Evolutionary conservation across 1,140 invertebrate species (phyloP).

Genomic region (Heliconius hewitsoni): DNA sequence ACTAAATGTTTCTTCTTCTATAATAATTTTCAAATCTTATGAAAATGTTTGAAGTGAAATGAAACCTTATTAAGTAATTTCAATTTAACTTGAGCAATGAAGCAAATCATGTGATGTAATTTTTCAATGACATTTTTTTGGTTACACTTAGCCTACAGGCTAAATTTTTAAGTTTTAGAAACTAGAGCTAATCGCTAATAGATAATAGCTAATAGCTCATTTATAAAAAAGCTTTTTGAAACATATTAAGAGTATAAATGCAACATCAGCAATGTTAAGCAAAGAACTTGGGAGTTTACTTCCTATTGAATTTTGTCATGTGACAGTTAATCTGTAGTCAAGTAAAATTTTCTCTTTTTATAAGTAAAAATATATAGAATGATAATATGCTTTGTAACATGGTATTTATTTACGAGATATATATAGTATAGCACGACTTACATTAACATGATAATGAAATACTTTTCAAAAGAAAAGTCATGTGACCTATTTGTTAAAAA

Average conservation of each 20-base stretch:
- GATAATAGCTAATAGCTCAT: not conserved
- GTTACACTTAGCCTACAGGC: not conserved
- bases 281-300: not conserved
- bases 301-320: constrained; percentile 2
- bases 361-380: not conserved
- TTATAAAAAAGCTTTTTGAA: not conserved
- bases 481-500: constrained; percentile 5
- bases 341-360: not conserved
- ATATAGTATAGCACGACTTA: not conserved
- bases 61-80: not conserved
- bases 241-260: not conserved
- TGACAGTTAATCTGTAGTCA: not conserved
- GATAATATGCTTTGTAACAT: not conserved
- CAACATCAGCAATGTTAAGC: not conserved
- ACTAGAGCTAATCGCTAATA: not conserved
- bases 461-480: not conserved
- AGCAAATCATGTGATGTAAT: constrained; percentile 10
- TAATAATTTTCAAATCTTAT: not conserved
- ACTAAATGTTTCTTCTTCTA: not conserved
- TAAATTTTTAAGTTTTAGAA: not conserved
- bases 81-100: not conserved
- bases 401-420: not conserved
- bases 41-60: not conserved
- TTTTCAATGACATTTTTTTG: constrained; percentile 1
- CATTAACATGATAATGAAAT: not conserved